Conservation (phyloP, 2,888 invertebrate species). For the Leptinotarsa peninsularis region DNA sequence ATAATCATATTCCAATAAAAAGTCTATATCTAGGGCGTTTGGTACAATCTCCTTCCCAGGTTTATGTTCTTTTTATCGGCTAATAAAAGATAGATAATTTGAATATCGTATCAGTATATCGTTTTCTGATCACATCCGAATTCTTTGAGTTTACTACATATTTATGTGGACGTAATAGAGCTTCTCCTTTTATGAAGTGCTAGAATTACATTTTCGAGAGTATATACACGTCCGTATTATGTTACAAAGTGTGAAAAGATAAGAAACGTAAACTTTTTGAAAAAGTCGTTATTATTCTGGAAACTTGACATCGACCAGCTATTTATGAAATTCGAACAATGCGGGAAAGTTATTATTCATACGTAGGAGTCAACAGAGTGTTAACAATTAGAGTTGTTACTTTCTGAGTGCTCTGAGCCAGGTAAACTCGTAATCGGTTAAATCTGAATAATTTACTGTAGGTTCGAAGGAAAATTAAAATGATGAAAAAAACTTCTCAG, state of each 20-base stretch:
- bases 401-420: background rate
- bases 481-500: too few relatives aligned
- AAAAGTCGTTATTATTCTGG: background rate
- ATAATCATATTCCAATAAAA: slow-evolving; percentile 6
- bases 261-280: slow-evolving; percentile 8
- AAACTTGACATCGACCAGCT: background rate
- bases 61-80: slow-evolving; percentile 35
- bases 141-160: slow-evolving; percentile 46
- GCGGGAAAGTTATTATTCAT: slow-evolving; percentile 1
- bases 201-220: slow-evolving; percentile 37
- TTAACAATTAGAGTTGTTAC: background rate
- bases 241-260: slow-evolving; percentile 31
- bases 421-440: background rate
- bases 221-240: slow-evolving; percentile 35
- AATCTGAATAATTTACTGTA: background rate
- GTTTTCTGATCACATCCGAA: slow-evolving; percentile 42
- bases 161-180: slow-evolving; percentile 43
- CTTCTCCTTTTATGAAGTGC: slow-evolving; percentile 41
- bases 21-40: background rate
- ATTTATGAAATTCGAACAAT: background rate
- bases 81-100: slow-evolving; percentile 39
- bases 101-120: slow-evolving; percentile 45
- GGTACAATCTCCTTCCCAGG: background rate
- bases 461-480: background rate
- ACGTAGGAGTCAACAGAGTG: background rate